Percentiles rank a stretch among this genome's conserved stretches.
phyloP scores from a whole-genome alignment of 2,888 invertebrate species.

The Ochropacha duplaris region DNA sequence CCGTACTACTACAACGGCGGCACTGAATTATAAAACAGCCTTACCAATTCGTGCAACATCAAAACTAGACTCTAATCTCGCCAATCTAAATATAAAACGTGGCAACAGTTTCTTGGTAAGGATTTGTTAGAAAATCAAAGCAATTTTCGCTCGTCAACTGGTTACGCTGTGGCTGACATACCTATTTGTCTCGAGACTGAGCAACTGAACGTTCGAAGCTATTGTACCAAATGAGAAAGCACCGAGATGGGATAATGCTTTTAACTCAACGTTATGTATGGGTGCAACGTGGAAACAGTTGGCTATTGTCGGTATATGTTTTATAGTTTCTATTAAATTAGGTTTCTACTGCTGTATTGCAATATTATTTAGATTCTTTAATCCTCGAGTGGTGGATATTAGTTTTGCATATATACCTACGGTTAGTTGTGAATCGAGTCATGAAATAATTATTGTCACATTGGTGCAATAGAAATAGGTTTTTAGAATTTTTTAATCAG shows the following conservation, averaged over 20 bases:
- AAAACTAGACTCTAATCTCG: conserved; percentile 29
- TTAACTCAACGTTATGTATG: conserved; percentile 38
- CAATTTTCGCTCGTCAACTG: conserved; percentile 60
- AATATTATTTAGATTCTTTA: not conserved
- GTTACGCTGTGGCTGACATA: conserved; percentile 54
- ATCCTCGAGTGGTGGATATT: not conserved
- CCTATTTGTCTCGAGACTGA: conserved; percentile 59
- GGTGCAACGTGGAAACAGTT: not conserved
- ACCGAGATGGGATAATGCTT: conserved; percentile 38
- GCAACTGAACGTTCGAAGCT: conserved; percentile 36
- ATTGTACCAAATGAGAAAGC: conserved; percentile 43
- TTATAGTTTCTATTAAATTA: not conserved
- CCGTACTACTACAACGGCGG: not conserved
- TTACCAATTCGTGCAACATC: conserved; percentile 14
- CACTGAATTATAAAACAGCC: conserved; percentile 9
- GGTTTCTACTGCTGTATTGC: not conserved
- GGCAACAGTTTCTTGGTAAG: conserved; percentile 38
- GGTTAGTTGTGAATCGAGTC: not conserved
- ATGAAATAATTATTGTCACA: not conserved
- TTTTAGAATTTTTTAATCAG: too few relatives aligned
- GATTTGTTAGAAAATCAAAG: conserved; percentile 61
- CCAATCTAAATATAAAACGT: conserved; percentile 37
- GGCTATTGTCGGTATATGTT: not conserved
- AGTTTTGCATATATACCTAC: not conserved
- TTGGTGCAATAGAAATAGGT: not conserved